Evolutionary conservation across 1,140 invertebrate genomes (phyloP), one percentile per base, ranked within the genome.

Genomic region (Musca domestica): DNA sequence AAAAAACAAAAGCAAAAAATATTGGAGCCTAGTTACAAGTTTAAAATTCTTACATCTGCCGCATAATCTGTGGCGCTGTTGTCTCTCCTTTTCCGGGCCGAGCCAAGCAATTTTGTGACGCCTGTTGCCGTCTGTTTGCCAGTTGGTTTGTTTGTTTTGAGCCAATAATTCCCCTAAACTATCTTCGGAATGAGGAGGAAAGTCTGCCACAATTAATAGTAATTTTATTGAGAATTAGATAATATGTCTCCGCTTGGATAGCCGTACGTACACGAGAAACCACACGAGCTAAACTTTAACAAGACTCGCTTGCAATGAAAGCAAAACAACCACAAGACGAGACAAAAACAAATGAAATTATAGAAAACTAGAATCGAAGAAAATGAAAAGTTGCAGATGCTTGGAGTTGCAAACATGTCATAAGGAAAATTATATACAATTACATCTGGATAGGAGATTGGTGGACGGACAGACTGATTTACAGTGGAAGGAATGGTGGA

Each of bases 201-300:
- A 41, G 34, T 41, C 34, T 61, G 56, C 56, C 30, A 61, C 56
- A 61, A 61, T 61, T 61, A 61, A 61, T 61, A 61, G 56, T 34
- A 61, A 61, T 61, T 61, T 61, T 61, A 61, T 61, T 61, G 56
- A 61, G 34, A 61, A 61, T 61, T 61, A 61, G 56, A 61, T 61
- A 61, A 61, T 61, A 61, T 34, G 56, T 61, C 56, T 61, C 34
- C 12, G 6, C 34, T 41, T 30, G 10, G 34, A 41, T 41, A 34
- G 7, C 17, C 19, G 27, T 34, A 27, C n/a, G n/a, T n/a, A n/a
- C n/a, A n/a, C 54, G 14, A 58, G 54, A 27, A 51, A 19, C 17
- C 48, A 51, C 48, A 51, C 34, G 34, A 41, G 34, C 34, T 20
- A 19, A 51, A 51, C 17, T 22, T 48, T 14, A 48, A 48, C 3